A percentile compares a stretch with the other conserved stretches of the same genome.
phyloP scores from a whole-genome alignment of 2,797 vertebrate genomes.

The Crocodylus rhombifer region DNA sequence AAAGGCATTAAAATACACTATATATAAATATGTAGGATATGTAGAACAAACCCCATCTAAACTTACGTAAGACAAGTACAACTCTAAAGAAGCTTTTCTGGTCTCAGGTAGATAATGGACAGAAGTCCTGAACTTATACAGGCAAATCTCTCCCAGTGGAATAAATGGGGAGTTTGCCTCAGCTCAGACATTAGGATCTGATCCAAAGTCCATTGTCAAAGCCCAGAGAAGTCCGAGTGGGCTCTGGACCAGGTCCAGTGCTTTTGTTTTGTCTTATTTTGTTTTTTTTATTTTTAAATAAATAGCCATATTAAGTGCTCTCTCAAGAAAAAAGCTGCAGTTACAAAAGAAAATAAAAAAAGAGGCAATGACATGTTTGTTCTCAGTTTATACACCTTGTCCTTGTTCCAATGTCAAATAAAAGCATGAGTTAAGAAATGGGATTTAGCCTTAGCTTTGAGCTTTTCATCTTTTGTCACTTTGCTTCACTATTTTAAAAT shows the following conservation, averaged over 20 bases:
- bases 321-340: conserved; percentile 51
- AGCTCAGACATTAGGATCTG: conserved; percentile 56
- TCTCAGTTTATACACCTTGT: conserved; percentile 53
- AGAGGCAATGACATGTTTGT: conserved; percentile 59
- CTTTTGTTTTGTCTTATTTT: neutral
- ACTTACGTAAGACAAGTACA: conserved; percentile 79
- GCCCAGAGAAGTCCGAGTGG: conserved; percentile 16
- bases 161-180: conserved; percentile 63
- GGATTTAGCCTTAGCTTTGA: conserved; percentile 27
- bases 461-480: conserved; percentile 52
- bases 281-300: conserved; percentile 48
- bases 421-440: conserved; percentile 18
- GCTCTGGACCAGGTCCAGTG: conserved; percentile 46
- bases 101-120: conserved; percentile 74
- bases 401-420: neutral
- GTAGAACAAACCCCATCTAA: conserved; percentile 81
- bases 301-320: conserved; percentile 81
- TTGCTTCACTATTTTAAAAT: neutral
- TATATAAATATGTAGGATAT: conserved; percentile 84
- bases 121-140: neutral
- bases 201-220: conserved; percentile 56
- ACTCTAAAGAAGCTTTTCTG: conserved; percentile 79
- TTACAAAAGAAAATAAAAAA: conserved; percentile 63
- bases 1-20: conserved; percentile 80
- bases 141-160: conserved; percentile 57